Percentiles rank a stretch among this genome's conserved stretches.
Evolutionary conservation across 2,888 invertebrate genomes (phyloP).

Genomic region (Platycnemis pennipes): DNA sequence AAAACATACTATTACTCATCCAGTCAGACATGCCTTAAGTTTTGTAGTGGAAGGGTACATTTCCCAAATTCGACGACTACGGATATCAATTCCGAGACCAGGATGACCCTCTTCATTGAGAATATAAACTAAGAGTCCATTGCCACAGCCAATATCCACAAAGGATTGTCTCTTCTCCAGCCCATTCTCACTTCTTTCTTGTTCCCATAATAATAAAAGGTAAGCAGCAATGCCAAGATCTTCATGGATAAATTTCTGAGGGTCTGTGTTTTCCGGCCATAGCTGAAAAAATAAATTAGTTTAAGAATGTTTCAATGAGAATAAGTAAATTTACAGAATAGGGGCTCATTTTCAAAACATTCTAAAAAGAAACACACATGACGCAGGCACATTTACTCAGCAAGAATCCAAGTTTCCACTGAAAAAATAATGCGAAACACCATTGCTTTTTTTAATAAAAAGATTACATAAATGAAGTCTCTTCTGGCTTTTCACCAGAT

Average conservation of each 20-base stretch:
- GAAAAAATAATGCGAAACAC: no score
- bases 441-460: no score
- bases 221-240: conserved; percentile 97
- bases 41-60: conserved; percentile 84
- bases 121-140: conserved; percentile 95
- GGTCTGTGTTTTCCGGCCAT: conserved; percentile 97
- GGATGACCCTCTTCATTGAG: conserved; percentile 90
- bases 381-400: no score
- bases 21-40: conserved; percentile 82
- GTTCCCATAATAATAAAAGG: conserved; percentile 89
- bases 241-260: conserved; percentile 96
- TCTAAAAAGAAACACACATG: no score
- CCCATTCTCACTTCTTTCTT: conserved; percentile 79
- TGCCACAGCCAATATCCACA: conserved; percentile 98
- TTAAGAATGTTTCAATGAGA: not conserved
- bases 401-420: no score
- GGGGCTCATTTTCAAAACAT: no score
- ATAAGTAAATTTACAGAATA: no score
- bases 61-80: conserved; percentile 94
- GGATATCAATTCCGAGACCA: conserved; percentile 92
- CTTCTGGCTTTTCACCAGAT: no score
- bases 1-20: no score
- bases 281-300: conserved; percentile 79
- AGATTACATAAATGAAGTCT: no score
- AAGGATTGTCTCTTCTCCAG: conserved; percentile 83